phyloP scores from a whole-genome alignment of 2,113 vertebrate genomes.

The Phrynocephalus versicolor region DNA sequence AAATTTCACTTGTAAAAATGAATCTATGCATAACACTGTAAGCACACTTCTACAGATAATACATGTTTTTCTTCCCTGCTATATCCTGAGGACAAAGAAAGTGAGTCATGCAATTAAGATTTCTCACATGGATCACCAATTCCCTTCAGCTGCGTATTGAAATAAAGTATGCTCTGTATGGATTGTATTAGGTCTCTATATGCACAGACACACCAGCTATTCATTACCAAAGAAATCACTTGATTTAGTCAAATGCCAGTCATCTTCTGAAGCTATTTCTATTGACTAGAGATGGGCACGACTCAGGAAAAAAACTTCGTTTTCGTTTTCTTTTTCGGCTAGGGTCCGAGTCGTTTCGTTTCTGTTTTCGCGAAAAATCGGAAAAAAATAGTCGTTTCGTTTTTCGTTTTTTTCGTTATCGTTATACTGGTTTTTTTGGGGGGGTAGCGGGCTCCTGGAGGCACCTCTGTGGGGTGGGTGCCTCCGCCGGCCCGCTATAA shows the following conservation, averaged over 20 bases:
- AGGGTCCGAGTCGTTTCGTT: too few species aligned
- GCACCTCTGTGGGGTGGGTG: too few species aligned
- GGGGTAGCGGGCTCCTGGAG: too few species aligned
- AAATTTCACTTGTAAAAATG: conserved; percentile 16
- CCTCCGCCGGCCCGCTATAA: too few species aligned
- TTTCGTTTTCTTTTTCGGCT: too few species aligned
- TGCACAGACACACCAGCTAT: background rate
- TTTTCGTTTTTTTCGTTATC: too few species aligned
- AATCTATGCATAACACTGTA: background rate
- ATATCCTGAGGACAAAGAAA: conserved; percentile 24
- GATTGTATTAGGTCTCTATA: background rate
- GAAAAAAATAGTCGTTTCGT: too few species aligned
- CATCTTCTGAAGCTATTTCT: conserved; percentile 3
- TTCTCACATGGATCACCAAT: background rate
- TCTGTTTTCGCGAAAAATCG: too few species aligned
- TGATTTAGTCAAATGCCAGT: conserved; percentile 37
- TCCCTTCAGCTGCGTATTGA: conserved; percentile 22
- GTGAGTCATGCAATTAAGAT: conserved; percentile 32
- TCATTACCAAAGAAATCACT: conserved; percentile 30
- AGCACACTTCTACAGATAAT: conserved; percentile 1
- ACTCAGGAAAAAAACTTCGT: too few species aligned
- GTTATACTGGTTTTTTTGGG: too few species aligned
- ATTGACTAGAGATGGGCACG: too few species aligned
- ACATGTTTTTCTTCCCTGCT: conserved; percentile 1
- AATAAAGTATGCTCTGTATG: conserved; percentile 28